Evolutionary conservation across 2,888 invertebrate species (phyloP).

Genomic region (Eupeodes latifasciatus): DNA sequence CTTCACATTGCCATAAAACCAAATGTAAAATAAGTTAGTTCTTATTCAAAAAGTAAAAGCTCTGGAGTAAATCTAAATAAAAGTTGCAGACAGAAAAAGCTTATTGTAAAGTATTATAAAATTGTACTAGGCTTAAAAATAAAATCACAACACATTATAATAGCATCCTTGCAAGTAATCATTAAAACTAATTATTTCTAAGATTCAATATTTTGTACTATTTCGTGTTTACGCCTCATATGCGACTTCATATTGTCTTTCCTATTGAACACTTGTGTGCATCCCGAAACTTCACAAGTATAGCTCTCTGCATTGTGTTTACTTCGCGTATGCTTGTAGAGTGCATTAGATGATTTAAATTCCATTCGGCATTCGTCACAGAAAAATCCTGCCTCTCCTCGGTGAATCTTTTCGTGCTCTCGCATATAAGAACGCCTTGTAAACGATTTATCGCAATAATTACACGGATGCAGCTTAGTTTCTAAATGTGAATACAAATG

Average conservation of each 20-base stretch:
- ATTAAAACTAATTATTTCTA: background rate
- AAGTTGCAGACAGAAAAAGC: background rate
- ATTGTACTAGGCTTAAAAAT: background rate
- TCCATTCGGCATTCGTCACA: conserved; percentile 53
- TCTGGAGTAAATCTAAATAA: too few species aligned
- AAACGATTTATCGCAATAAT: conserved; percentile 59
- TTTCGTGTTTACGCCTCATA: conserved; percentile 55
- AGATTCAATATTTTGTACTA: conserved; percentile 16
- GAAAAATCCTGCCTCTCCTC: conserved; percentile 44
- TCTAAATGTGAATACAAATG: conserved; percentile 55
- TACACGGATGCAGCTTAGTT: conserved; percentile 45
- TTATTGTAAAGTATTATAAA: background rate
- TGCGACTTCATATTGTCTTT: conserved; percentile 70
- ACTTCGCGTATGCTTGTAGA: conserved; percentile 69
- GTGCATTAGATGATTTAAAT: conserved; percentile 54
- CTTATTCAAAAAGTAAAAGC: too few species aligned
- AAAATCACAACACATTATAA: conserved; percentile 7
- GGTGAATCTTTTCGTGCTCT: conserved; percentile 59
- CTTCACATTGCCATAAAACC: too few species aligned
- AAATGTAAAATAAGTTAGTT: too few species aligned
- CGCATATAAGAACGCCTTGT: conserved; percentile 52
- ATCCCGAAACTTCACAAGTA: conserved; percentile 56
- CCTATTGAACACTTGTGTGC: conserved; percentile 55
- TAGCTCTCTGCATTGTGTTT: conserved; percentile 61
- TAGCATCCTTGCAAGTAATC: background rate